Base-by-base conservation (phyloP, 2,113 vertebrate genomes). In the Serranochromis macrocephalus region DNA sequence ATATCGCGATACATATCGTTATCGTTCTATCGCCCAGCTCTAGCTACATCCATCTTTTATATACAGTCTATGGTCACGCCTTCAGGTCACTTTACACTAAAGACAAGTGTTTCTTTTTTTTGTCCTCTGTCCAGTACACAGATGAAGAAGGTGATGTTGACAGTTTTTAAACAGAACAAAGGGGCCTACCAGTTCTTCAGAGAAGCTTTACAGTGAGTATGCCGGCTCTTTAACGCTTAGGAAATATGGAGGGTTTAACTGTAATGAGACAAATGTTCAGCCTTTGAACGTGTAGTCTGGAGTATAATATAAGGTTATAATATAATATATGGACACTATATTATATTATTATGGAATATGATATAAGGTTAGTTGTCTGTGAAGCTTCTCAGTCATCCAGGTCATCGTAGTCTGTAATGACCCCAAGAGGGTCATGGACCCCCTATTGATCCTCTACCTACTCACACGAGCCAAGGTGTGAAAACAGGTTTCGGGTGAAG, bases 121-220 rank as follows among this genome's bases (percentile, higher is more conserved):
- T 61, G 68, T 7, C 83, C 9, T 82, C 21, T 55, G 21, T 87
- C 21, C 90, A 99, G 98, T 91, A 98, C 97, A 49, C 97, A 98
- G 96, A 98, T 99, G 98, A 98, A 98, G 96, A 99, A 98, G 85
- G 98, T 99, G 88, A 98, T 99, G 97, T 81, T 99, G 87, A 98
- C 98, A 0, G 98, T 99, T 81, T 99, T 99, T 91, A 99, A 98
- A 94, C 98, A 99, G 96, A 98, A 99, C 93, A 97, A 96, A 3
- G 98, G 98, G 6, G 98, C 98, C 9, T 98, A 97, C 92, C 98
- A 98, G 93, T 99, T 99, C 96, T 99, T 99, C 97, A 96, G 97
- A 89, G 97, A 99, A 91, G 98, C 98, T 1, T 95, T 99, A 87
- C 98, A 99, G 98, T 99, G 96, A 98, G 98, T 95, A 83, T 26